phyloP scores from a whole-genome alignment of 2,113 vertebrate species.

The Dipodomys merriami region DNA sequence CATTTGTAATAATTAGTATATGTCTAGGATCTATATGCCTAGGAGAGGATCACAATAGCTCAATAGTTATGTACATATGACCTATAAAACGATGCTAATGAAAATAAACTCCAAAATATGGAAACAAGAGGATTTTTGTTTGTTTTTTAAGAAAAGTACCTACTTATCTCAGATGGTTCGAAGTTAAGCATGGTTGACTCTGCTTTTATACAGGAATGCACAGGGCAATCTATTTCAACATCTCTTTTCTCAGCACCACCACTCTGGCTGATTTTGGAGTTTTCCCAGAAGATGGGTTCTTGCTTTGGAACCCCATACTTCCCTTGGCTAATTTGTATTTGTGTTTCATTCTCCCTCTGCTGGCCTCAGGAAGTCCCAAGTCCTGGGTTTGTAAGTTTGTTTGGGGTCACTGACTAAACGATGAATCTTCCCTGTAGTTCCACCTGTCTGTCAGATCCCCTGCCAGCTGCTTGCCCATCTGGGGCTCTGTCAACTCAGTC shows the following conservation, averaged over 20 bases:
- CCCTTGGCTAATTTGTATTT: neutral
- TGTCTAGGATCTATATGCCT: no score
- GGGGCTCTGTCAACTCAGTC: neutral
- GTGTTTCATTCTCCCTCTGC: neutral
- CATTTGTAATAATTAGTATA: no score
- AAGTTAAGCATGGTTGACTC: neutral
- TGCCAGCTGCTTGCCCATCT: neutral
- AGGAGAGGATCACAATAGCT: no score
- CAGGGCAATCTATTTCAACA: neutral
- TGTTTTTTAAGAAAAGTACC: no score
- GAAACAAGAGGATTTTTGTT: no score
- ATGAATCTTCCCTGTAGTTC: conserved; percentile 18
- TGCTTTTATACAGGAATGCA: neutral
- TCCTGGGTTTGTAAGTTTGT: conserved; percentile 22
- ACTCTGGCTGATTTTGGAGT: neutral
- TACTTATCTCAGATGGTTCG: neutral
- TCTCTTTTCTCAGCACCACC: neutral
- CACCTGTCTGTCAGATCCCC: neutral
- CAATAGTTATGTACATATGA: no score
- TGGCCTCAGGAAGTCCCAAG: neutral
- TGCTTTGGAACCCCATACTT: neutral
- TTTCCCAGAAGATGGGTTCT: neutral
- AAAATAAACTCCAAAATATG: no score
- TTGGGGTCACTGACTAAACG: conserved; percentile 19
- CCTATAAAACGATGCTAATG: no score